Conservation (phyloP, 2,888 invertebrate genomes). For the Acanthosoma haemorrhoidale region DNA sequence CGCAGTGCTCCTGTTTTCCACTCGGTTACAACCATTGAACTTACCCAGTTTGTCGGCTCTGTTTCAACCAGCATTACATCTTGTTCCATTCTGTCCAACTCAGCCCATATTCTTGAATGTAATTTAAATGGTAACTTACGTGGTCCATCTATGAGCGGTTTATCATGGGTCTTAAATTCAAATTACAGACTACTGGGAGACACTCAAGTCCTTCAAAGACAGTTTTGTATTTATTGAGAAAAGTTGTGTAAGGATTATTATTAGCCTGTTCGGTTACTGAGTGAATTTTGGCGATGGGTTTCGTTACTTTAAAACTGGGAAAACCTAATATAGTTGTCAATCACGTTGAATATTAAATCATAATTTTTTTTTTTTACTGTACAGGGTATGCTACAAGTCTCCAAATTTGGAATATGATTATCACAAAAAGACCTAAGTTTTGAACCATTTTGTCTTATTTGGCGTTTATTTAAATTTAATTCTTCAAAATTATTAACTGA, state of each 20-base stretch:
- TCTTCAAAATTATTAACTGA: background rate
- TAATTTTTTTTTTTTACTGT: background rate
- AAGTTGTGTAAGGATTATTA: background rate
- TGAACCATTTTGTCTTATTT: no score
- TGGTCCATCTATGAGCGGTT: no score
- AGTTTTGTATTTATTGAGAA: background rate
- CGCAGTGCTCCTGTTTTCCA: slow-evolving; percentile 17
- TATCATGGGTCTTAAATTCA: background rate
- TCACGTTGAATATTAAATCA: background rate
- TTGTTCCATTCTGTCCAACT: slow-evolving; percentile 22
- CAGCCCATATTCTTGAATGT: slow-evolving; percentile 27
- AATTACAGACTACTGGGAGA: background rate
- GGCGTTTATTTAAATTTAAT: no score
- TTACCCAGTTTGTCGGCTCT: slow-evolving; percentile 32
- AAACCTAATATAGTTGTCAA: background rate
- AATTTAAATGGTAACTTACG: no score
- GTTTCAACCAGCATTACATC: slow-evolving; percentile 12
- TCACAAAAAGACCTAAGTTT: background rate
- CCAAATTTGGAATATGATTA: background rate
- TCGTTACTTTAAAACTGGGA: background rate
- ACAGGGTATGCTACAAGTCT: background rate
- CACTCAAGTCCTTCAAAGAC: background rate
- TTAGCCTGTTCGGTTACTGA: no score
- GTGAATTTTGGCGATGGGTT: no score
- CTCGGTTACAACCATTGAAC: slow-evolving; percentile 25